Evolutionary conservation across 1,140 invertebrate species (phyloP), one percentile per base, ranked within the genome.

Genomic region (Scylla paramamosain): DNA sequence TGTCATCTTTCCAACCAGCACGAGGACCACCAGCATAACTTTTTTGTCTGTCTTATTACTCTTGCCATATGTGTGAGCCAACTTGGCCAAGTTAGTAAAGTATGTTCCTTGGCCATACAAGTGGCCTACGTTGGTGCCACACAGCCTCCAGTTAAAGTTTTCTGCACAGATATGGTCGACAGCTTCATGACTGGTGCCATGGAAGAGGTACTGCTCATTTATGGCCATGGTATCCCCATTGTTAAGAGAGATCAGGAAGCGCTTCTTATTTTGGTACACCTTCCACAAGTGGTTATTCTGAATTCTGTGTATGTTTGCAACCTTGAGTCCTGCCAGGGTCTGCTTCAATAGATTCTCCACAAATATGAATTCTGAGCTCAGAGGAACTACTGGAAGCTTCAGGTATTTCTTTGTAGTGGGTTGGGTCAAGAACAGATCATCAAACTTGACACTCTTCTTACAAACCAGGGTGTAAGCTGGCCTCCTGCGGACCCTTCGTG

Each of bases 201-300:
- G 96, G 82, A 96, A 96, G 20, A 96, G 83, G 67, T 95, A 96
- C 87, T 96, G 96, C 29, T 96, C 96, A 82, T 95, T 96, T 4
- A 95, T 25, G 45, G 31, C 25, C 3, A 52, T 52, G 0, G 39
- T n/a, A 25, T 96, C 87, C 16, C 87, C 90, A n/a, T 87, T 86
- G 87, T 95, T 90, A 0, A 88, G 29, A 4, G 52, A 46, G 29
- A 92, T 16, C 32, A 96, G 67, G n/a, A 93, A 86, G 0, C 12
- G 16, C 93, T 96, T 96, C 84, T 95, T 96, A 20, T 95, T 93
- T 45, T 96, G 96, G 91, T 96, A 96, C 14, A 67, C 87, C 87
- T 95, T 94, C 96, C 96, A 96, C 31, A 95, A 77, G 45, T 95
- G 84, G 8, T 39, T 14, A 77, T 96, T 96, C 45, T 95, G 92